Percentiles rank a stretch among this genome's conserved stretches.
phyloP scores from a whole-genome alignment of 2,888 invertebrate species.

The Zaprionus lineosus region DNA sequence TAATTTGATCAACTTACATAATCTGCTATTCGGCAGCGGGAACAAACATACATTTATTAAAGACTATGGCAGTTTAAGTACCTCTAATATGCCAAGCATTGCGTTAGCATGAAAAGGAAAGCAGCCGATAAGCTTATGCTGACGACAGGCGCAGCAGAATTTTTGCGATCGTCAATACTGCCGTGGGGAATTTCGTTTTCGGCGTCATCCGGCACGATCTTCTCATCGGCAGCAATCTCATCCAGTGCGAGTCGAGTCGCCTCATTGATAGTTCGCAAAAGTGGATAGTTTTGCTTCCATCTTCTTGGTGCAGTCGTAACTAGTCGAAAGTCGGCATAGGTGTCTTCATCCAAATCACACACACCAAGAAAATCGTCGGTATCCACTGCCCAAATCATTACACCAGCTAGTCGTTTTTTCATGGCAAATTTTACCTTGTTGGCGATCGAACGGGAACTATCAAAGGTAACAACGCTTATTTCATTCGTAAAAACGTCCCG shows the following conservation, averaged over 20 bases:
- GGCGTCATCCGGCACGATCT: slow-evolving; percentile 71
- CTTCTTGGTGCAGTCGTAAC: slow-evolving; percentile 66
- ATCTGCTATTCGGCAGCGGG: slow-evolving; percentile 12
- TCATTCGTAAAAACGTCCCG: slow-evolving; percentile 84
- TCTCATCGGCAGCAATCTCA: slow-evolving; percentile 81
- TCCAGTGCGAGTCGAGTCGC: slow-evolving; percentile 85
- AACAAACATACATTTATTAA: slow-evolving; percentile 33
- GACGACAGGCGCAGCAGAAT: slow-evolving; percentile 31
- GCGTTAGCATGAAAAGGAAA: slow-evolving; percentile 37
- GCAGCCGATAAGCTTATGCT: slow-evolving; percentile 34
- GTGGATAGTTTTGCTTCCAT: slow-evolving; percentile 85
- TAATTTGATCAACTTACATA: slow-evolving; percentile 21
- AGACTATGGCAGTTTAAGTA: slow-evolving; percentile 31
- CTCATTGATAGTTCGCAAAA: slow-evolving; percentile 89
- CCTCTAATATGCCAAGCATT: slow-evolving; percentile 34
- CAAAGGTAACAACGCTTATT: slow-evolving; percentile 88
- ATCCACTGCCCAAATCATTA: slow-evolving; percentile 95
- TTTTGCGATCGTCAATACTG: slow-evolving; percentile 72
- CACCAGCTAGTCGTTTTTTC: slow-evolving; percentile 87
- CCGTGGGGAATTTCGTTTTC: slow-evolving; percentile 83
- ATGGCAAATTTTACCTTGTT: slow-evolving; percentile 89
- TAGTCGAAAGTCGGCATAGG: slow-evolving; percentile 83
- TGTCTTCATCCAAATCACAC: slow-evolving; percentile 84
- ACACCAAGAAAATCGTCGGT: slow-evolving; percentile 92
- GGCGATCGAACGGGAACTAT: slow-evolving; percentile 88